Evolutionary conservation across 2,888 invertebrate species (phyloP).

Genomic region (Pammene aurita): DNA sequence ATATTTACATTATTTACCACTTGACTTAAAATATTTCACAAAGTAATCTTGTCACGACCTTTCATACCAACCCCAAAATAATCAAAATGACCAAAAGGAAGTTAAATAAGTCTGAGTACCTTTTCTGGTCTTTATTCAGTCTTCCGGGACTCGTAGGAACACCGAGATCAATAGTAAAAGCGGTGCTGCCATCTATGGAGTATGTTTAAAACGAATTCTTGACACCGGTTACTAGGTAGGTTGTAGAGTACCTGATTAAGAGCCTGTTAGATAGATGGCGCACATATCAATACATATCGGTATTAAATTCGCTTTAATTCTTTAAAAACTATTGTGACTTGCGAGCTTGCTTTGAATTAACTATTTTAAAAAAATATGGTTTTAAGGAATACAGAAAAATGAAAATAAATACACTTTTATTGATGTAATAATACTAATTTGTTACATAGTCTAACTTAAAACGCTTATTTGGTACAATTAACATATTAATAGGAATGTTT

Average conservation of each 20-base stretch:
- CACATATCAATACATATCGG: neutral
- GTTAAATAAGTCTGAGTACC: neutral
- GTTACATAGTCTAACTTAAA: too few relatives aligned
- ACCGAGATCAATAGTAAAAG: conserved; percentile 23
- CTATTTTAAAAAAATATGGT: too few relatives aligned
- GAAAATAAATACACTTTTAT: too few relatives aligned
- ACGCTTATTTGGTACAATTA: too few relatives aligned
- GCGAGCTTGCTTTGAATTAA: too few relatives aligned
- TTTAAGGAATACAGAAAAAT: neutral
- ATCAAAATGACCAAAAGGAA: neutral
- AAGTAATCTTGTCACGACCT: neutral
- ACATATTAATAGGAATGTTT: too few relatives aligned
- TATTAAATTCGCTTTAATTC: neutral
- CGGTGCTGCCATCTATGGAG: conserved; percentile 27
- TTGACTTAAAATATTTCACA: too few relatives aligned
- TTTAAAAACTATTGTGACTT: too few relatives aligned
- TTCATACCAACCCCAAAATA: neutral
- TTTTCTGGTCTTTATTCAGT: conserved; percentile 19
- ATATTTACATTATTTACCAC: too few relatives aligned
- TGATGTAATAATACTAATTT: too few relatives aligned
- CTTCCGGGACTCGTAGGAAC: conserved; percentile 3
- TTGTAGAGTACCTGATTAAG: neutral
- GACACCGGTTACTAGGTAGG: neutral
- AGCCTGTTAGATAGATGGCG: conserved; percentile 18
- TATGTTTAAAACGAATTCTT: neutral